Evolutionary conservation across 2,888 invertebrate genomes (phyloP).

Genomic region (Drosophila pegasa): DNA sequence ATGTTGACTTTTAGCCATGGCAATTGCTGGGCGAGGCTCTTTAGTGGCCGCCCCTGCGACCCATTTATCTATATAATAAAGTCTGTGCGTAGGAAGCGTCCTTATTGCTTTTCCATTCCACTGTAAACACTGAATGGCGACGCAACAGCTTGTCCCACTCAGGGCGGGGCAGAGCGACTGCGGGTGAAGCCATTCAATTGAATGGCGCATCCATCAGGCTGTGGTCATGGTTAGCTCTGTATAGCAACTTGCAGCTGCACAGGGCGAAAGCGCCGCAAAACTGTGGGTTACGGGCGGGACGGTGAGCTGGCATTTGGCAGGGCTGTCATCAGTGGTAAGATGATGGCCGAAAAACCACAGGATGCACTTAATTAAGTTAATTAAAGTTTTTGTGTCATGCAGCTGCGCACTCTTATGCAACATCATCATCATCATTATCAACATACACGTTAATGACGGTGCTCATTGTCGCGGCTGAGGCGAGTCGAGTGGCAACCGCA

Average conservation of each 20-base stretch:
- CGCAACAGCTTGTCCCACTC: constrained; percentile 21
- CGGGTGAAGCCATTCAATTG: constrained; percentile 9
- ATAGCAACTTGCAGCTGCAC: constrained; percentile 18
- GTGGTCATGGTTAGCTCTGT: constrained; percentile 1
- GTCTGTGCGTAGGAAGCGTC: constrained; percentile 1
- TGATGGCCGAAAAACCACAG: constrained; percentile 63
- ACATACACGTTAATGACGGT: constrained; percentile 7
- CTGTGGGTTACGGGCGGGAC: neutral
- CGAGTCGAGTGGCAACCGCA: constrained; percentile 55
- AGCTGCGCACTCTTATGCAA: constrained; percentile 15
- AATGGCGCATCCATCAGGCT: constrained; percentile 10
- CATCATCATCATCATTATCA: constrained; percentile 12
- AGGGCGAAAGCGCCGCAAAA: constrained; percentile 10
- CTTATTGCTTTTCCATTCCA: constrained; percentile 37
- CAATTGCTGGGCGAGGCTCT: constrained; percentile 11
- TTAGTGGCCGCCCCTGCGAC: constrained; percentile 14
- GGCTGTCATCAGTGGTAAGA: constrained; percentile 28
- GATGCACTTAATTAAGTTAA: constrained; percentile 78
- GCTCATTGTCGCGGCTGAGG: constrained; percentile 31
- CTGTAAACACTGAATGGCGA: constrained; percentile 18
- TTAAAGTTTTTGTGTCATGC: constrained; percentile 62
- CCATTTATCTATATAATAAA: constrained; percentile 42
- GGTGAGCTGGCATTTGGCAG: constrained; percentile 14
- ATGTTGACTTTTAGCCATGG: constrained; percentile 55
- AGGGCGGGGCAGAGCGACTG: neutral